phyloP scores from a whole-genome alignment of 1,140 invertebrate species.

The Pteromalus puparum region DNA sequence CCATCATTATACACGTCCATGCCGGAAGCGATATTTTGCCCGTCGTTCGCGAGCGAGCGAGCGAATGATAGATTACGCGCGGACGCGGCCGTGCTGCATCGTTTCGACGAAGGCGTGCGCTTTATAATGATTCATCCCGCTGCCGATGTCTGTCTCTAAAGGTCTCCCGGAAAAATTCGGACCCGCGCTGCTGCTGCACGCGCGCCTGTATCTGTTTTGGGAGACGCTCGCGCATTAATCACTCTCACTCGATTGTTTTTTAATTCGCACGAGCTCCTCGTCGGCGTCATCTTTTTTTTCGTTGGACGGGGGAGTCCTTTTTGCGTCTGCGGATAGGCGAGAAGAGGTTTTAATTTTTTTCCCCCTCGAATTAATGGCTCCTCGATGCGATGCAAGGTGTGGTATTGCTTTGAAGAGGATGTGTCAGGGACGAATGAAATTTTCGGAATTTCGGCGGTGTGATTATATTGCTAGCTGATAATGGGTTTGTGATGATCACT shows the following conservation, averaged over 20 bases:
- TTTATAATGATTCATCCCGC: slow-evolving; percentile 20
- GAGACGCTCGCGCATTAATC: slow-evolving; percentile 38
- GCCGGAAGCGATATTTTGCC: slow-evolving; percentile 51
- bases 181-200: neutral
- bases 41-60: neutral
- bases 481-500: slow-evolving; percentile 11
- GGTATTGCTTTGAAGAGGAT: neutral
- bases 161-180: slow-evolving; percentile 40
- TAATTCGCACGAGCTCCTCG: slow-evolving; percentile 24
- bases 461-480: slow-evolving; percentile 12
- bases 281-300: neutral
- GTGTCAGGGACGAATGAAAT: neutral
- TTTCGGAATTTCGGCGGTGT: slow-evolving; percentile 3
- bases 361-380: slow-evolving; percentile 13
- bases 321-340: neutral
- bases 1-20: slow-evolving; percentile 44
- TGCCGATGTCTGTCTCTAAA: neutral
- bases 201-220: neutral
- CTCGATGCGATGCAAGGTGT: slow-evolving; percentile 11
- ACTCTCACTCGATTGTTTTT: slow-evolving; percentile 44
- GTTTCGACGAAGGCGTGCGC: slow-evolving; percentile 22
- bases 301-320: neutral
- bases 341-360: slow-evolving; percentile 3
- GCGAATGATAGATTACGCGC: slow-evolving; percentile 47
- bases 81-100: neutral